Percentiles rank a stretch among this genome's conserved stretches.
phyloP scores from a whole-genome alignment of 1,140 invertebrate species.

The Drosophila funebris region DNA sequence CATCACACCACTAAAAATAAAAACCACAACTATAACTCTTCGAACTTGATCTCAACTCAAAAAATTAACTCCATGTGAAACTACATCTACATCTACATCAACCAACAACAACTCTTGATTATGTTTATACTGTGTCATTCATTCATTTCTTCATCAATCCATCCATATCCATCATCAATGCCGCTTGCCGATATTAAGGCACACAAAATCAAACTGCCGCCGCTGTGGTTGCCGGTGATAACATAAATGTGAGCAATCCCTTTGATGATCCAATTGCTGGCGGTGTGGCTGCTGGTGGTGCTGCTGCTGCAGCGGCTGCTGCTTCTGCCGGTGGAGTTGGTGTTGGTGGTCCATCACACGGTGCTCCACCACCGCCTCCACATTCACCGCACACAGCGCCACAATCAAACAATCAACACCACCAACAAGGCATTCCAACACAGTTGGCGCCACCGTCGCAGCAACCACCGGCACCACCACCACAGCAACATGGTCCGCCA shows the following conservation, averaged over 20 bases:
- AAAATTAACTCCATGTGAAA: conserved; percentile 11
- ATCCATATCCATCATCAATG: conserved; percentile 51
- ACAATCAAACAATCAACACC: conserved; percentile 56
- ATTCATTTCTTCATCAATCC: conserved; percentile 66
- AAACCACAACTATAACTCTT: conserved; percentile 12
- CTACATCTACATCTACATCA: conserved; percentile 7
- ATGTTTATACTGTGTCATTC: conserved; percentile 70
- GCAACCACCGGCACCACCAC: conserved; percentile 55
- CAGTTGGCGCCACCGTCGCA: conserved; percentile 46
- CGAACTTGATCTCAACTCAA: conserved; percentile 25
- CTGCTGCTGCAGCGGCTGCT: conserved; percentile 29
- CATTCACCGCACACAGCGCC: conserved; percentile 66
- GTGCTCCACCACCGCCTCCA: conserved; percentile 59
- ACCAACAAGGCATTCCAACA: conserved; percentile 49
- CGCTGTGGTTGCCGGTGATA: conserved; percentile 85
- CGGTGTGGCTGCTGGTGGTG: conserved; percentile 46
- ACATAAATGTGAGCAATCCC: conserved; percentile 91
- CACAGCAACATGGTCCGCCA: conserved; percentile 62
- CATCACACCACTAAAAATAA: conserved; percentile 34
- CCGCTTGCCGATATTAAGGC: conserved; percentile 60
- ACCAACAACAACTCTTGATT: conserved; percentile 45
- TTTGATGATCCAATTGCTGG: conserved; percentile 89
- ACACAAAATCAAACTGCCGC: conserved; percentile 82
- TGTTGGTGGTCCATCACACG: conserved; percentile 55
- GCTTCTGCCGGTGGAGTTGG: conserved; percentile 37